A percentile compares a stretch with the other conserved stretches of the same genome.
These are phyloP conservation scores for Anoplius nigerrimus DNA, from an alignment of 2,888 invertebrate species.

Conservation along the genomic window DNA sequence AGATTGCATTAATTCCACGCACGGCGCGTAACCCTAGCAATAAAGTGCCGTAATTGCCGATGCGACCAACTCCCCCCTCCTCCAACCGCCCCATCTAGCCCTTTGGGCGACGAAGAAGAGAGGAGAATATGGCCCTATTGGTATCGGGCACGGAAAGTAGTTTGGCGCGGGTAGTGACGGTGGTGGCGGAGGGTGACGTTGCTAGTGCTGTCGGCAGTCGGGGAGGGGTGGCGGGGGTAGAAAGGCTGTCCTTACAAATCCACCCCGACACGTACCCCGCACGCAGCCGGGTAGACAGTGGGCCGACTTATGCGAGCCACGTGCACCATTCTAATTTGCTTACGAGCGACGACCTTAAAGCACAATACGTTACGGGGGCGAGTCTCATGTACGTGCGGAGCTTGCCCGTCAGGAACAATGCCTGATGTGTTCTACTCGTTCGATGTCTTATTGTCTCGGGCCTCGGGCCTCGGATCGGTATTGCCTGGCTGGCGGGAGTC, in stretches of 20 bases:
- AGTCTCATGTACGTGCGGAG: slow-evolving; percentile 49
- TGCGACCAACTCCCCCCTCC: too few species aligned
- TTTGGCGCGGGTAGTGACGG: slow-evolving; percentile 3
- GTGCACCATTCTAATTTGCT: slow-evolving; percentile 71
- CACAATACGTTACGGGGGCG: slow-evolving; percentile 53
- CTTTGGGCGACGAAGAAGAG: slow-evolving; percentile 46
- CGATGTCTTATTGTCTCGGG: slow-evolving; percentile 48
- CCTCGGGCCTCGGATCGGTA: slow-evolving; percentile 24
- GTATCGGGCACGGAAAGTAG: slow-evolving; percentile 14
- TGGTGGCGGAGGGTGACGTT: slow-evolving; percentile 18
- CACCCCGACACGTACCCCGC: slow-evolving; percentile 50
- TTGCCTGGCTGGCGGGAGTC: background rate
- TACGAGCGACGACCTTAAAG: slow-evolving; percentile 62
- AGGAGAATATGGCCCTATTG: slow-evolving; percentile 31
- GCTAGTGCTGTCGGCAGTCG: slow-evolving; percentile 36
- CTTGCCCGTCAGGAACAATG: slow-evolving; percentile 48
- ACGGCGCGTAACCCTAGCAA: slow-evolving; percentile 66
- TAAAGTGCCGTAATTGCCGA: slow-evolving; percentile 70
- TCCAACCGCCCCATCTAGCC: too few species aligned
- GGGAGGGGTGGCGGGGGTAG: slow-evolving; percentile 16
- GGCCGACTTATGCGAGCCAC: slow-evolving; percentile 68
- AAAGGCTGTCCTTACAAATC: slow-evolving; percentile 60
- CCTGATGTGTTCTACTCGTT: slow-evolving; percentile 35
- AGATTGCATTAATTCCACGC: slow-evolving; percentile 66
- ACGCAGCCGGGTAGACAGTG: slow-evolving; percentile 54